Conservation (phyloP, 2,797 vertebrate species). For the Urophycis tenuis region DNA sequence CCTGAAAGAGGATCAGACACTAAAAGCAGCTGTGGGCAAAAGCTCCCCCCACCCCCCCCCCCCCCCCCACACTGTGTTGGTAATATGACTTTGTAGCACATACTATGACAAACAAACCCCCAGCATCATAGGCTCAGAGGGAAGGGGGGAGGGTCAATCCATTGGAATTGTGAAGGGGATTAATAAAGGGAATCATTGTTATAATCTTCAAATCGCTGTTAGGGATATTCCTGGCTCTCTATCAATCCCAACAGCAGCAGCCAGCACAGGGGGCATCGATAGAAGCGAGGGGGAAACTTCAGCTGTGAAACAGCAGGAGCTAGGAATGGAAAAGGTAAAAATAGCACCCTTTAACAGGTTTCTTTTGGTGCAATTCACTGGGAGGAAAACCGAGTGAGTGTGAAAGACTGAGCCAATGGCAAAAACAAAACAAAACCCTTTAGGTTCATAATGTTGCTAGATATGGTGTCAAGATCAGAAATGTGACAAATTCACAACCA, state of each 20-base stretch:
- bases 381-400: background rate
- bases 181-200: background rate
- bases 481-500: background rate
- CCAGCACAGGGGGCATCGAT: background rate
- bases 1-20: background rate
- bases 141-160: too few relatives aligned
- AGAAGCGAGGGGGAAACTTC: background rate
- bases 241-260: background rate
- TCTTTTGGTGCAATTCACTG: background rate
- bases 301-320: constrained; percentile 12
- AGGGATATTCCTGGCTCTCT: background rate
- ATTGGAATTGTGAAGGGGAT: constrained; percentile 9
- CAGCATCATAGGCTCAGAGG: background rate
- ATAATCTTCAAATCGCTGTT: constrained; percentile 5
- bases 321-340: background rate
- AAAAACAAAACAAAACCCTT: too few relatives aligned
- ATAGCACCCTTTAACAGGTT: background rate
- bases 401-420: background rate
- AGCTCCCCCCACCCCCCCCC: too few relatives aligned
- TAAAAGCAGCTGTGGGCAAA: background rate
- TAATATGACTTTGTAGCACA: background rate
- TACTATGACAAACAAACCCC: background rate
- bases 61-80: background rate
- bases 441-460: background rate
- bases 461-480: background rate